Evolutionary conservation across 2,113 vertebrate species (phyloP).

Genomic region (Hemicordylus capensis): DNA sequence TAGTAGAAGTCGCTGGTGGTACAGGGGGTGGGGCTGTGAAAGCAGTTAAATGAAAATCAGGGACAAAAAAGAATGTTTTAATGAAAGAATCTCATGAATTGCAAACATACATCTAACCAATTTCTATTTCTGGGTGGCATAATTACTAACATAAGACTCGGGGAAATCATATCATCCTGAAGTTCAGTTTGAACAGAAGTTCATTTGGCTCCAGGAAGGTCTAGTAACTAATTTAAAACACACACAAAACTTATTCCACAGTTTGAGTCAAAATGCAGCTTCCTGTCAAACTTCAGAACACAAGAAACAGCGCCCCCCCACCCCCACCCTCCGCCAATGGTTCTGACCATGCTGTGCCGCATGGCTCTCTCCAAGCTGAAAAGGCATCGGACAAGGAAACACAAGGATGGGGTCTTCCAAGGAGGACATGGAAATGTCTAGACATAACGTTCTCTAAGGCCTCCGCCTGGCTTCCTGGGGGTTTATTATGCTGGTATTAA

Average conservation of each 20-base stretch:
- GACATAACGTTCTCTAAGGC: too few relatives aligned
- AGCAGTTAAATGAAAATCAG: background rate
- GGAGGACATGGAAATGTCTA: slow-evolving; percentile 12
- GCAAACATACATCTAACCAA: background rate
- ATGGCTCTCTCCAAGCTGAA: background rate
- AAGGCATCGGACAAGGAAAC: fast-evolving
- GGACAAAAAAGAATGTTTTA: background rate
- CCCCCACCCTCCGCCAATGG: too few relatives aligned
- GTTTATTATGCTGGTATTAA: background rate
- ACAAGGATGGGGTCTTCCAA: background rate
- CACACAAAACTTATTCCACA: fast-evolving
- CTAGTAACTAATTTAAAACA: background rate
- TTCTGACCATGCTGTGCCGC: background rate
- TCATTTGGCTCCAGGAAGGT: background rate
- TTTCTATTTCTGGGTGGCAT: background rate
- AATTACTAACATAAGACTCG: background rate
- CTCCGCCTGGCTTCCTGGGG: too few relatives aligned
- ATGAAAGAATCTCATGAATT: background rate
- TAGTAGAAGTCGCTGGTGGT: slow-evolving; percentile 59
- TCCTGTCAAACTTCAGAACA: background rate
- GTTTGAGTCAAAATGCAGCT: background rate
- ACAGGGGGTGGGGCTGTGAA: slow-evolving; percentile 58
- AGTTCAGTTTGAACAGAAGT: background rate
- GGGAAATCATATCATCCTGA: too few relatives aligned
- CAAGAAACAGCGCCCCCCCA: too few relatives aligned